Evolutionary conservation across 2,888 invertebrate genomes (phyloP).

Genomic region (Diarsia brunnea): DNA sequence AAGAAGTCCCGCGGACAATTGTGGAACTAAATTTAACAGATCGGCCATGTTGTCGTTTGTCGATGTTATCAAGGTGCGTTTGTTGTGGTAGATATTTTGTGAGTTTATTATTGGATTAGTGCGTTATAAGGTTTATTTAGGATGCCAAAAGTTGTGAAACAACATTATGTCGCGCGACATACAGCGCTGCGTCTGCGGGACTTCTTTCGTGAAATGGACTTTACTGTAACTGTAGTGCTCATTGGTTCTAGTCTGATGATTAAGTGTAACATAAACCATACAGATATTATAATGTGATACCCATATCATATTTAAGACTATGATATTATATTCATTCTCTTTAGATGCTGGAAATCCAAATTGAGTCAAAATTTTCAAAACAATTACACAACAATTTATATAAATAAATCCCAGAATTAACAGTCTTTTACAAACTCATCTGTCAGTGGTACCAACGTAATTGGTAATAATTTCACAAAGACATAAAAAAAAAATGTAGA

Average conservation of each 20-base stretch:
- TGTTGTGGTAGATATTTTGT: too few relatives aligned
- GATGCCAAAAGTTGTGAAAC: too few relatives aligned
- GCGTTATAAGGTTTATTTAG: too few relatives aligned
- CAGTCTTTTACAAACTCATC: not conserved
- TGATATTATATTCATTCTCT: not conserved
- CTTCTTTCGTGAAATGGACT: too few relatives aligned
- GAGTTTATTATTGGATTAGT: too few relatives aligned
- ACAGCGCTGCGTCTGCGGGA: too few relatives aligned
- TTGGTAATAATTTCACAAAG: not conserved
- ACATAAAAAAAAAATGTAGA: too few relatives aligned
- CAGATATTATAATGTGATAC: conserved; percentile 1
- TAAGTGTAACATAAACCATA: not conserved
- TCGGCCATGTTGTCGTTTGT: too few relatives aligned
- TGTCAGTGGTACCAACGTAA: not conserved
- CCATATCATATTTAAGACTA: conserved; percentile 6
- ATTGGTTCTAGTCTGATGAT: conserved; percentile 10
- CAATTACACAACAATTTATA: not conserved
- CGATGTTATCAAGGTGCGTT: too few relatives aligned
- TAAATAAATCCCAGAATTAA: not conserved
- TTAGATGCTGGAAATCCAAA: not conserved
- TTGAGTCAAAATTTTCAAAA: not conserved
- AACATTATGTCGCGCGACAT: too few relatives aligned
- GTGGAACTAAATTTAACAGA: too few relatives aligned
- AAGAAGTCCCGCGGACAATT: too few relatives aligned
- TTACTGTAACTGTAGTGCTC: not conserved